phyloP scores from a whole-genome alignment of 2,797 vertebrate genomes.

The Lacerta viridis region DNA sequence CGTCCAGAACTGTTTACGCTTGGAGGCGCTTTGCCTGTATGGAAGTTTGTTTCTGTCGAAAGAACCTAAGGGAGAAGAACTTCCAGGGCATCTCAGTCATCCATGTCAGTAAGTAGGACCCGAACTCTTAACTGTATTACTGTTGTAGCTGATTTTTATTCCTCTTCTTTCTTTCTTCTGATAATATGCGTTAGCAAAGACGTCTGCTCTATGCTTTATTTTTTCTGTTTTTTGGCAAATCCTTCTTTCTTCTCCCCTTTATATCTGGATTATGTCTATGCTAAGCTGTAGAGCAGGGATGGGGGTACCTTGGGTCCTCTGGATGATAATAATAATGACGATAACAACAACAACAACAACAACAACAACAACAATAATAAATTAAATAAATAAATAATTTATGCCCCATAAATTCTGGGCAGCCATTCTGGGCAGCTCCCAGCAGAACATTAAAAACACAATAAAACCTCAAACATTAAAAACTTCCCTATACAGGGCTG shows the following conservation, averaged over 20 bases:
- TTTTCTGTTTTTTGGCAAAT: not conserved
- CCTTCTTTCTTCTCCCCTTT: not conserved
- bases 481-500: too few relatives aligned
- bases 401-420: too few relatives aligned
- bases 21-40: conserved; percentile 2
- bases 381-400: too few relatives aligned
- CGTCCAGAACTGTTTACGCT: not conserved
- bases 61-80: not conserved
- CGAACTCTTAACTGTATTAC: not conserved
- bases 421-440: too few relatives aligned
- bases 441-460: too few relatives aligned
- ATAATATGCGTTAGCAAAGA: not conserved
- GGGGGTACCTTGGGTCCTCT: too few relatives aligned
- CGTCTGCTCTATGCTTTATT: not conserved
- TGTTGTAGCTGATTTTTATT: not conserved
- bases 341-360: too few relatives aligned
- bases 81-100: not conserved
- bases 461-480: too few relatives aligned
- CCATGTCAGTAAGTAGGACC: not conserved
- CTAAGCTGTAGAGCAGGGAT: not conserved
- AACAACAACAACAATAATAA: too few relatives aligned
- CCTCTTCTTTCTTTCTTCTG: not conserved
- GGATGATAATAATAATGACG: too few relatives aligned
- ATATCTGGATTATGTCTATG: not conserved
- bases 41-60: conserved; percentile 6